phyloP scores from a whole-genome alignment of 2,113 vertebrate species.

The Xyliphius kryptos region DNA sequence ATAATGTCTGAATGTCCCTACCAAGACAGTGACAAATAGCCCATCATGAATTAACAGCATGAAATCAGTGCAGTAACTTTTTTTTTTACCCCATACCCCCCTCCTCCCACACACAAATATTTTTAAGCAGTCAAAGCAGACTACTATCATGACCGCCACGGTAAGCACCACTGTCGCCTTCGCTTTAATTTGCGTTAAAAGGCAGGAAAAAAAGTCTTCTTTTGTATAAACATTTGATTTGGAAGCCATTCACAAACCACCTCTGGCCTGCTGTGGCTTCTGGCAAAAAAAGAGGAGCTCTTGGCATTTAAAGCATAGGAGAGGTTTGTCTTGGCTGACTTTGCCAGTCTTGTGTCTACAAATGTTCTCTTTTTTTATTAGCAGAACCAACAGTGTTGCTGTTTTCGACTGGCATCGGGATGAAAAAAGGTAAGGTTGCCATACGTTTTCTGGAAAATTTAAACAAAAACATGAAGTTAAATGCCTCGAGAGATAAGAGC shows the following conservation, averaged over 20 bases:
- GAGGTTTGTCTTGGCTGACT: conserved; percentile 41
- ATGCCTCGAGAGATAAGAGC: conserved; percentile 4
- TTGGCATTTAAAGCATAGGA: conserved; percentile 46
- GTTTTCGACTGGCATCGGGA: conserved; percentile 25
- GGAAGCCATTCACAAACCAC: conserved; percentile 37
- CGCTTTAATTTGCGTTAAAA: conserved; percentile 23
- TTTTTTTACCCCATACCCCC: conserved; percentile 7
- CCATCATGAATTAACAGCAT: conserved; percentile 17
- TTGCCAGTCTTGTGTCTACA: conserved; percentile 39
- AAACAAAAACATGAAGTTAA: conserved; percentile 28
- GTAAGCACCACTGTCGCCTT: conserved; percentile 29
- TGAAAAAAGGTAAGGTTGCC: conserved; percentile 31
- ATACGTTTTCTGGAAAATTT: conserved; percentile 26
- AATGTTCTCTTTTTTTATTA: conserved; percentile 42
- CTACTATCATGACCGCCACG: conserved; percentile 17
- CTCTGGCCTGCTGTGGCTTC: conserved; percentile 44
- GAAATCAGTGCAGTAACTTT: conserved; percentile 10
- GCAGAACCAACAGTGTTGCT: conserved; percentile 40
- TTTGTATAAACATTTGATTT: conserved; percentile 44
- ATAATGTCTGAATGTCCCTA: conserved; percentile 11
- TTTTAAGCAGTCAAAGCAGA: conserved; percentile 20
- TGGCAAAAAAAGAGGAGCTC: conserved; percentile 33
- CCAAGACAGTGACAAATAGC: conserved; percentile 32
- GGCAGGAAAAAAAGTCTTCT: conserved; percentile 10
- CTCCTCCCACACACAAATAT: conserved; percentile 7